phyloP scores from a whole-genome alignment of 2,797 vertebrate genomes.

The Clangula hyemalis region DNA sequence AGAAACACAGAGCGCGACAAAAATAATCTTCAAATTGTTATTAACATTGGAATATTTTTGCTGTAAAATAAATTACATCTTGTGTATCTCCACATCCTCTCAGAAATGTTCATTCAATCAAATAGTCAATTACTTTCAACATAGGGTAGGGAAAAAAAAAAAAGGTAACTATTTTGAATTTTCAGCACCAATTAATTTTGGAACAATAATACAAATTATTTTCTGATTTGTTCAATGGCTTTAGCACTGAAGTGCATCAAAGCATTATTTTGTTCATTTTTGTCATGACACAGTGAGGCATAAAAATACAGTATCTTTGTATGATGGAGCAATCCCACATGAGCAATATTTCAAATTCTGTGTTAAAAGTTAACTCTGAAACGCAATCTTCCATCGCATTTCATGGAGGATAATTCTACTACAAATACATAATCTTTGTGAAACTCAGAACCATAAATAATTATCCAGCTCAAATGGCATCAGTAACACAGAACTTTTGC shows the following conservation, averaged over 20 bases:
- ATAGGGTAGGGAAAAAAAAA: background rate
- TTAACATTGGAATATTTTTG: background rate
- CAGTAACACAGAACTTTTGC: background rate
- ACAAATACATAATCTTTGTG: background rate
- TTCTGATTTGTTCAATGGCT: background rate
- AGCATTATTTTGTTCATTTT: background rate
- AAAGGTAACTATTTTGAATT: background rate
- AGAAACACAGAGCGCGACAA: background rate
- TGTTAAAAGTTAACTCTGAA: background rate
- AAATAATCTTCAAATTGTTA: background rate
- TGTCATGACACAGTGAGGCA: background rate
- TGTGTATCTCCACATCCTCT: background rate
- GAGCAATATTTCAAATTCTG: background rate
- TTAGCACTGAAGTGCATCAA: background rate
- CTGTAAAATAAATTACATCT: background rate
- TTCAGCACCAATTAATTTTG: background rate
- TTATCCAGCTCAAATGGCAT: background rate
- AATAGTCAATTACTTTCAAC: background rate
- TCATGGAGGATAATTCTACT: background rate
- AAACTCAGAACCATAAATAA: background rate
- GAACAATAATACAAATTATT: background rate
- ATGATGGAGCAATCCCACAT: background rate
- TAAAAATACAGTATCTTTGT: background rate
- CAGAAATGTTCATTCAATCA: background rate
- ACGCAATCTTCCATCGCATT: background rate